Base-by-base conservation (phyloP, 1,140 invertebrate genomes). In the Penaeus japonicus region DNA sequence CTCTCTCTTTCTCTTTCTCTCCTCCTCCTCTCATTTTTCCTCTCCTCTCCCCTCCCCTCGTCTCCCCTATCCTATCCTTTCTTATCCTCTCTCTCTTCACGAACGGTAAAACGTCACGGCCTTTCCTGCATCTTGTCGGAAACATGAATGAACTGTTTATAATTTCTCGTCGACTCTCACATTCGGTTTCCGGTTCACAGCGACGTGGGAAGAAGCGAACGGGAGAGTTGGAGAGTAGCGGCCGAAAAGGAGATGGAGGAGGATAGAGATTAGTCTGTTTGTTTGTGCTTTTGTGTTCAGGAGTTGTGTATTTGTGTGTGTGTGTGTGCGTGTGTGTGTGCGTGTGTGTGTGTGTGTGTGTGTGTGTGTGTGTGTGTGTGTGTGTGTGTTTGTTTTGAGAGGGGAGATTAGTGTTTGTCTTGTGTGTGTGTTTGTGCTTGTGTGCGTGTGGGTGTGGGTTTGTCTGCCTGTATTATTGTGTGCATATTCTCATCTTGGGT, bases 91-190 rank as follows among this genome's bases (percentile, higher is more conserved):
- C n/a, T 35, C 30, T 15, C 62, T 15, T 15, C 47, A 47, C 47
- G 47, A 47, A 15, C 4, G 47, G 47, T 15, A 47, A 47, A 12
- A 4, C 47, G 39, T 78, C 30, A 3, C 12, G 59, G 59, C 24
- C 27, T 75, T 18, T 27, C 27, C 75, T 35, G 35, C 30, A 47
- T 47, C 47, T 10, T 53, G 32, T 75, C 70, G 70, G 24, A 75
- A 75, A 35, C 70, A 24, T 79, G 77, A 79, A 79, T 53, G 77
- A 79, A 53, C 10, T 79, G 39, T 79, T 79, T 79, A 79, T 79
- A 79, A 79, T 53, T 79, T n/a, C 39, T 27, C 39, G 47, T 39
- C 77, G 54, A 53, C 39, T 79, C 77, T 79, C 77, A 53, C 54
- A 53, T 79, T 79, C 22, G 7, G 77, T 54, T 79, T 79, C 77